phyloP scores from a whole-genome alignment of 1,140 invertebrate genomes.

The Galleria mellonella region DNA sequence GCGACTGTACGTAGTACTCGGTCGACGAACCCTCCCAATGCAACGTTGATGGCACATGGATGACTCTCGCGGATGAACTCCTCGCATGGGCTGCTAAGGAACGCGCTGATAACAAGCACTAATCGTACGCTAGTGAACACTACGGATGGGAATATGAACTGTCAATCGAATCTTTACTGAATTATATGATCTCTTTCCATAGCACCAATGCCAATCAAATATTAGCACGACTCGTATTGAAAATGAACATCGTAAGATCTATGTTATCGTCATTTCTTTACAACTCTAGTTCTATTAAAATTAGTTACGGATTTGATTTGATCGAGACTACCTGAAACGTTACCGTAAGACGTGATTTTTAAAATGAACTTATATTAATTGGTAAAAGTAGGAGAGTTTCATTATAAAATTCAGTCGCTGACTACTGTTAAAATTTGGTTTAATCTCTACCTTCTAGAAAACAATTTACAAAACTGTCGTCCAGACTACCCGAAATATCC shows the following conservation, averaged over 20 bases:
- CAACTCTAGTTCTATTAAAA: slow-evolving; percentile 50
- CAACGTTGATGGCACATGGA: slow-evolving; percentile 62
- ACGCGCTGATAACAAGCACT: slow-evolving; percentile 44
- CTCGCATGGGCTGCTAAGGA: slow-evolving; percentile 33
- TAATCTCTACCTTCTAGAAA: slow-evolving; percentile 60
- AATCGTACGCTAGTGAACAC: slow-evolving; percentile 43
- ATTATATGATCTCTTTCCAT: slow-evolving; percentile 33
- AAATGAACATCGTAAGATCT: slow-evolving; percentile 41
- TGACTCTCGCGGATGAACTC: slow-evolving; percentile 38
- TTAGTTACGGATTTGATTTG: slow-evolving; percentile 42
- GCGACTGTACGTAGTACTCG: neutral
- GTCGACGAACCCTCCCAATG: slow-evolving; percentile 14
- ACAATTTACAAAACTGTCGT: slow-evolving; percentile 58
- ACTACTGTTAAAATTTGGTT: slow-evolving; percentile 58
- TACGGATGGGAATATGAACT: slow-evolving; percentile 40
- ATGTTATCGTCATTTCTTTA: slow-evolving; percentile 45
- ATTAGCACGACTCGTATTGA: slow-evolving; percentile 38
- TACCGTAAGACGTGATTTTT: slow-evolving; percentile 37
- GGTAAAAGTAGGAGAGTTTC: slow-evolving; percentile 51
- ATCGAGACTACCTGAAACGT: slow-evolving; percentile 38
- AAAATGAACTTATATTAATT: slow-evolving; percentile 48
- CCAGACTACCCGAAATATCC: slow-evolving; percentile 42
- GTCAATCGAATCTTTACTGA: slow-evolving; percentile 25
- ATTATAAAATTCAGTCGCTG: slow-evolving; percentile 70
- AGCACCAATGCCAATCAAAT: slow-evolving; percentile 59